These are phyloP conservation scores for Pterobdella sp. DNA, from an alignment of 2,888 invertebrate species.

Conservation along the genomic window DNA sequence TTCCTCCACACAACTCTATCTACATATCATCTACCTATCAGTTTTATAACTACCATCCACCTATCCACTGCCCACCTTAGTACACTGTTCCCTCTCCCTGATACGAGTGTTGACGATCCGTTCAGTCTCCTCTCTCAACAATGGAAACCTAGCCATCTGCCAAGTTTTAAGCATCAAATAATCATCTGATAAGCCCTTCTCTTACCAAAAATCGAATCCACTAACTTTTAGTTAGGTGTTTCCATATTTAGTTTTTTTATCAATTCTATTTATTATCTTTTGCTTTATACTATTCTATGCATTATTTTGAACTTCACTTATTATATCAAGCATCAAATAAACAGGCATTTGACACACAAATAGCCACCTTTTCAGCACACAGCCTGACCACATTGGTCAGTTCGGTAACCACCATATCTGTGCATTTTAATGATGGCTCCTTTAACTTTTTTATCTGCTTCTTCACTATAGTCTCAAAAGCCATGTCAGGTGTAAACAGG, in stretches of 20 bases:
- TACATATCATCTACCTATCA: too few relatives aligned
- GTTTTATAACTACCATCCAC: too few relatives aligned
- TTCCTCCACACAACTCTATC: too few relatives aligned
- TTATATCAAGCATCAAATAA: too few relatives aligned
- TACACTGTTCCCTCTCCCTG: conserved; percentile 83
- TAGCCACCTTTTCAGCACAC: conserved; percentile 93
- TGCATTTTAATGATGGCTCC: conserved; percentile 94
- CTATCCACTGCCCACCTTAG: conserved; percentile 66
- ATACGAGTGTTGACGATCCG: conserved; percentile 89
- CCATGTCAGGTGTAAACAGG: conserved; percentile 98
- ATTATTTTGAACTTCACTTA: too few relatives aligned
- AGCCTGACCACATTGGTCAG: conserved; percentile 88
- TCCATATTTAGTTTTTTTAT: too few relatives aligned
- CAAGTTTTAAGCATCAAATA: neutral
- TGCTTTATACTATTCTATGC: too few relatives aligned
- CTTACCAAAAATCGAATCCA: neutral
- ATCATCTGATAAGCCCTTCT: neutral
- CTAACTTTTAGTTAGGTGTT: too few relatives aligned
- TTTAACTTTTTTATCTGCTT: conserved; percentile 91
- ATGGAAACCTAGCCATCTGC: conserved; percentile 92
- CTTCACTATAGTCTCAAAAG: conserved; percentile 98
- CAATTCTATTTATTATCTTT: too few relatives aligned
- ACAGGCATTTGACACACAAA: too few relatives aligned
- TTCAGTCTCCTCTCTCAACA: conserved; percentile 94
- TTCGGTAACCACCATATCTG: conserved; percentile 92